Evolutionary conservation across 2,888 invertebrate species (phyloP).

Genomic region (Epinotia nisella): DNA sequence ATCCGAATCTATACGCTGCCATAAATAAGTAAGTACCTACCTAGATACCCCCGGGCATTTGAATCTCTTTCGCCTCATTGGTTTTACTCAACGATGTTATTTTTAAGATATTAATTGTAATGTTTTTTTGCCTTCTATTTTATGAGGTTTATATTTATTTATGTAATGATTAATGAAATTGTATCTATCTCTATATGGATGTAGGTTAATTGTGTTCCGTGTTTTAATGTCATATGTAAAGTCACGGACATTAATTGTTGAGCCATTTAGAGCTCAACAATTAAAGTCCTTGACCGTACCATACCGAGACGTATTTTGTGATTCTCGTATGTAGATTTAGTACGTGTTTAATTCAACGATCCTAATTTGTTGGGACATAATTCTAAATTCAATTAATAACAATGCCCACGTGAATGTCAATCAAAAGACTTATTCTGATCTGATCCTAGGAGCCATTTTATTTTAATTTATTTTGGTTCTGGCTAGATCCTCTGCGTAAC

Average conservation of each 20-base stretch:
- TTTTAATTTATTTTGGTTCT: background rate
- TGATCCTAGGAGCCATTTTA: background rate
- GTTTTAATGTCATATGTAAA: conserved; percentile 44
- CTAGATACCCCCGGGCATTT: background rate
- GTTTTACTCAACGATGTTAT: conserved; percentile 30
- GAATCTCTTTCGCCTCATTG: conserved; percentile 13
- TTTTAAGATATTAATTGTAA: conserved; percentile 32
- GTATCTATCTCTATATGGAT: conserved; percentile 44
- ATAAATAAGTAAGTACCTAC: conserved; percentile 24
- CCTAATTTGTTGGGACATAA: conserved; percentile 53
- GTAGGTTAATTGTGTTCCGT: conserved; percentile 46
- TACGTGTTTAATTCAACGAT: conserved; percentile 40
- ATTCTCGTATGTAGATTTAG: conserved; percentile 48
- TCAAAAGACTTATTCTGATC: background rate
- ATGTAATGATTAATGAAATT: conserved; percentile 36
- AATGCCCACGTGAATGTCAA: conserved; percentile 51
- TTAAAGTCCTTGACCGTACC: too few relatives aligned
- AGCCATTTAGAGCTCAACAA: too few relatives aligned
- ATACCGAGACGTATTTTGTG: conserved; percentile 49
- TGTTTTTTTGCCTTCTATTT: conserved; percentile 44
- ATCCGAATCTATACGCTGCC: conserved; percentile 21
- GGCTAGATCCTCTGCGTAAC: background rate
- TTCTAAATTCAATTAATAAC: conserved; percentile 53
- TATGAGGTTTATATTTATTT: conserved; percentile 46
- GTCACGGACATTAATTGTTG: too few relatives aligned